Evolutionary conservation across 2,113 vertebrate species (phyloP).

Genomic region (Bambusicola thoracicus): DNA sequence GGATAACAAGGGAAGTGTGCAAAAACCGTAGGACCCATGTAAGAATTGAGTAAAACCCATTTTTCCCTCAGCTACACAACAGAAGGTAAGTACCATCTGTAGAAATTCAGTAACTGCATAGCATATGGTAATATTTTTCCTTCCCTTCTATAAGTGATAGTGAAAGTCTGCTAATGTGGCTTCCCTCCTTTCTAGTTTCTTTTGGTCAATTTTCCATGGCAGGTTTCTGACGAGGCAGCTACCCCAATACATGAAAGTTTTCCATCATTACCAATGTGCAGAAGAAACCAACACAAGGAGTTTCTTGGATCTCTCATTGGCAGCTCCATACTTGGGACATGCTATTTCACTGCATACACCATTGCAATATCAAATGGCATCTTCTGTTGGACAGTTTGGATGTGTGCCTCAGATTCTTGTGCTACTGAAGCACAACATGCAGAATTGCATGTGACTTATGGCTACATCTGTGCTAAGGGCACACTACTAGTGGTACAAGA

Average conservation of each 20-base stretch:
- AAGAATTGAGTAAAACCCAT: neutral
- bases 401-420: neutral
- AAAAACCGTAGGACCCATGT: neutral
- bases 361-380: neutral
- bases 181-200: neutral
- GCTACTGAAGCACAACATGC: neutral
- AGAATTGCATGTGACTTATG: neutral
- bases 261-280: neutral
- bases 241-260: neutral
- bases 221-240: neutral
- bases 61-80: neutral
- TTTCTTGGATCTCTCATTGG: neutral
- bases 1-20: neutral
- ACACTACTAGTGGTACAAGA: neutral
- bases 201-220: neutral
- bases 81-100: slow-evolving; percentile 38
- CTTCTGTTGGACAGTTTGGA: neutral
- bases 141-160: neutral
- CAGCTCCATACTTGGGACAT: neutral
- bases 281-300: neutral
- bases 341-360: neutral
- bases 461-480: neutral
- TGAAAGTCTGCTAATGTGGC: neutral
- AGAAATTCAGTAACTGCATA: slow-evolving; percentile 14
- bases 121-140: slow-evolving; percentile 19